A percentile compares a stretch with the other conserved stretches of the same genome.
Conservation (phyloP, 2,113 vertebrate genomes). For the Coptodon rendalli region DNA sequence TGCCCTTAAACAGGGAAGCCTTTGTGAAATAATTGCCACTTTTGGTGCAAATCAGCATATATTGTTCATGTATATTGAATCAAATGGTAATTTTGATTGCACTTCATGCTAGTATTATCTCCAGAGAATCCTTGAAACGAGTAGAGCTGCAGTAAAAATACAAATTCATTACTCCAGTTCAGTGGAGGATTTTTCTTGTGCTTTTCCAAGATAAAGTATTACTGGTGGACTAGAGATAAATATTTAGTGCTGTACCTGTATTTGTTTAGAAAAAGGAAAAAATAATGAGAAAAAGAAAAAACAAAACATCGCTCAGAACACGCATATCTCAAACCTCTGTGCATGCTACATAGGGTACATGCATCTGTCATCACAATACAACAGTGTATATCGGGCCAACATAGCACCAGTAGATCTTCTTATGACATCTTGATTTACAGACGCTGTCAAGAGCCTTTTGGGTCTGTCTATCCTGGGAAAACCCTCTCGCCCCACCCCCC, state of each 20-base stretch:
- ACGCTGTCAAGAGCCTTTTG: constrained; percentile 44
- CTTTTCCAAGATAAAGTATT: background rate
- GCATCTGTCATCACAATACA: constrained; percentile 44
- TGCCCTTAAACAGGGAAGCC: background rate
- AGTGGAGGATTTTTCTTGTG: background rate
- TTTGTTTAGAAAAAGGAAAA: background rate
- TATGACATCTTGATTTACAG: constrained; percentile 67
- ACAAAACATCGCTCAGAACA: background rate
- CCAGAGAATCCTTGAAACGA: constrained; percentile 6
- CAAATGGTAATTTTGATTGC: background rate
- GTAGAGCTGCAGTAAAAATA: background rate
- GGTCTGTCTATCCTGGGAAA: constrained; percentile 59
- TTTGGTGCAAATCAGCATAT: background rate
- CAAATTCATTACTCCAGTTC: background rate
- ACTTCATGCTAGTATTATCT: background rate
- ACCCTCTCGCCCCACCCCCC: constrained; percentile 6
- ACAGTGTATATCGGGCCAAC: constrained; percentile 46
- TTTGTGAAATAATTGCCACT: background rate
- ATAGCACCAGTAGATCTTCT: constrained; percentile 61
- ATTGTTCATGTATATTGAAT: background rate
- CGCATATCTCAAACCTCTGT: background rate
- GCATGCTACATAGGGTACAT: background rate
- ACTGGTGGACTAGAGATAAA: background rate
- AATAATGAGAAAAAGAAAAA: background rate
- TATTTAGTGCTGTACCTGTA: background rate